Percentiles rank a stretch among this genome's conserved stretches.
phyloP scores from a whole-genome alignment of 1,140 invertebrate genomes.

The Eriocheir sinensis region DNA sequence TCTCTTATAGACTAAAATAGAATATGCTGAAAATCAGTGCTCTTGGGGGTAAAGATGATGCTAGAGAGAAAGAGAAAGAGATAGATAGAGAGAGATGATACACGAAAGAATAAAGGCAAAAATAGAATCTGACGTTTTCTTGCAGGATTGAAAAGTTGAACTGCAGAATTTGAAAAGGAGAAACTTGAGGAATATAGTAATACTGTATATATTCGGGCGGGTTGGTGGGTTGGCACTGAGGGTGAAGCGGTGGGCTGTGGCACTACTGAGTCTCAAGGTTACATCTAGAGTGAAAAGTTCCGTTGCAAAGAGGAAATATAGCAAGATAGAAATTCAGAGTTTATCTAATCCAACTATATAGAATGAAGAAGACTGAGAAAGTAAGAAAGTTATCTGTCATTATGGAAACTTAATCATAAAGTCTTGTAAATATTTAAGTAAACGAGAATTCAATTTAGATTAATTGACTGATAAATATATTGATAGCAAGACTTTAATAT shows the following conservation, averaged over 20 bases:
- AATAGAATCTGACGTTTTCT: no score
- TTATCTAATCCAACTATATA: neutral
- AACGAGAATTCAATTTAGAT: neutral
- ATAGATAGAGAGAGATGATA: neutral
- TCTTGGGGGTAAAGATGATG: neutral
- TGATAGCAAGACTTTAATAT: neutral
- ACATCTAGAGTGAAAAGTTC: neutral
- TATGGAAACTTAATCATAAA: neutral
- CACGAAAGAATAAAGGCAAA: no score
- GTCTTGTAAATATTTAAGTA: neutral
- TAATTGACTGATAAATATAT: neutral
- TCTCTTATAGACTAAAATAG: slow-evolving; percentile 47
- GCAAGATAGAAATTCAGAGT: no score
- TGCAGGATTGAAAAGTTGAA: no score
- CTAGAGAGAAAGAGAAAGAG: neutral
- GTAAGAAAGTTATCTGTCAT: no score
- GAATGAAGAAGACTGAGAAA: neutral
- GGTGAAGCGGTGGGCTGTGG: neutral
- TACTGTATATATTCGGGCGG: no score
- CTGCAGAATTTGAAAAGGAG: no score
- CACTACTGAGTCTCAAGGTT: neutral
- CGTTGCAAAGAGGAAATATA: neutral
- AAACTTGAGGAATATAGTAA: neutral
- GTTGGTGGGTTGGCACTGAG: neutral
- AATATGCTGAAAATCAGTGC: slow-evolving; percentile 16